phyloP scores from a whole-genome alignment of 2,797 vertebrate genomes.

The Sebastes variabilis region DNA sequence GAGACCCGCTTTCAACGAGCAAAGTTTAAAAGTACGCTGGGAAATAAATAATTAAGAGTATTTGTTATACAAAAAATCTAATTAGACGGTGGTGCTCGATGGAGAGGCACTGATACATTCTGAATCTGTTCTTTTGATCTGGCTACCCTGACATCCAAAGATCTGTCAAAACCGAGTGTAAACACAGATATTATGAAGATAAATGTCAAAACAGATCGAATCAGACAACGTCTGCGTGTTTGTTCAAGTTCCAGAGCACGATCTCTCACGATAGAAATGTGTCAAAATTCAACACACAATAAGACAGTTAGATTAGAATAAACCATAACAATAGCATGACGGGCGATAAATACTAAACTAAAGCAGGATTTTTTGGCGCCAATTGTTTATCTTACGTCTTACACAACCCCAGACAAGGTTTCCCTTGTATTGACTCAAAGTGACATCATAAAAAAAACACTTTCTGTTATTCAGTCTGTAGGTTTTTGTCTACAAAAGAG shows the following conservation, averaged over 20 bases:
- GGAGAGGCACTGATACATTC: slow-evolving; percentile 10
- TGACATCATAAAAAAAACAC: background rate
- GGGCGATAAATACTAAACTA: background rate
- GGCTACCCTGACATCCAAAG: slow-evolving; percentile 18
- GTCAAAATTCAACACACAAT: slow-evolving; percentile 1
- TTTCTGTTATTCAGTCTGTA: background rate
- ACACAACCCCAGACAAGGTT: background rate
- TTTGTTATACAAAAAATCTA: slow-evolving; percentile 34
- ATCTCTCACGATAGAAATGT: slow-evolving; percentile 13
- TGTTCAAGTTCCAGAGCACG: slow-evolving; percentile 8
- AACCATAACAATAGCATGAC: background rate
- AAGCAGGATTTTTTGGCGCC: background rate
- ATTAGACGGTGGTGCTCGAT: slow-evolving; percentile 40
- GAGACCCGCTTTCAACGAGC: background rate
- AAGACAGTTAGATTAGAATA: background rate
- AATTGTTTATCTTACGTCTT: background rate
- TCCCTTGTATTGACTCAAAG: background rate
- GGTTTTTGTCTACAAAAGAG: background rate
- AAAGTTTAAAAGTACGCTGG: background rate
- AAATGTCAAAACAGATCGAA: slow-evolving; percentile 53
- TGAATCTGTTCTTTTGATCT: slow-evolving; percentile 49
- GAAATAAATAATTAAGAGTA: slow-evolving; percentile 14
- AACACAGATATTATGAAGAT: slow-evolving; percentile 45
- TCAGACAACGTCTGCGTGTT: background rate
- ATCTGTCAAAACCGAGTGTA: slow-evolving; percentile 24